These are phyloP conservation scores for Halcyon leucocephala DNA, from an alignment of 2,797 vertebrate genomes.

Conservation along the genomic window DNA sequence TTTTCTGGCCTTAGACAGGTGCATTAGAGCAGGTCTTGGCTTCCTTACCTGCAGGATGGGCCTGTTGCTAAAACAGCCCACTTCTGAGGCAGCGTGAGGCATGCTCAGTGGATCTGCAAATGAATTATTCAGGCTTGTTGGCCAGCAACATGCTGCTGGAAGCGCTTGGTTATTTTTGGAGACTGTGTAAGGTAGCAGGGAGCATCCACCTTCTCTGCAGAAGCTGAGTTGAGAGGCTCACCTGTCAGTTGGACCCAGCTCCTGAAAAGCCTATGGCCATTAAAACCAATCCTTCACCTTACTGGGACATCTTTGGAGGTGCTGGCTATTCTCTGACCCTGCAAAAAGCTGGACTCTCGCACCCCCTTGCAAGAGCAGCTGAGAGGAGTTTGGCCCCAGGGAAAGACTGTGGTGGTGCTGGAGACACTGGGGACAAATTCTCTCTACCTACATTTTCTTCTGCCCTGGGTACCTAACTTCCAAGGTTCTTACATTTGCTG, in stretches of 20 bases:
- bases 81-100: neutral
- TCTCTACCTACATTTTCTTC: neutral
- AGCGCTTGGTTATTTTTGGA: neutral
- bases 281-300: neutral
- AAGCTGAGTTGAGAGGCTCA: neutral
- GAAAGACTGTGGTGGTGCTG: neutral
- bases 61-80: neutral
- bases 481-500: neutral
- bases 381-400: neutral
- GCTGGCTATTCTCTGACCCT: neutral
- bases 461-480: neutral
- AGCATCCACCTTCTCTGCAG: neutral
- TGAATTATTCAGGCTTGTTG: neutral
- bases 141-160: neutral
- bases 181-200: fast-evolving
- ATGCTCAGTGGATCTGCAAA: neutral
- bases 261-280: fast-evolving
- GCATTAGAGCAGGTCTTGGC: neutral
- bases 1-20: neutral
- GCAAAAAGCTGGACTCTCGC: neutral
- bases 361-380: neutral
- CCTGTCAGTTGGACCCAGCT: neutral
- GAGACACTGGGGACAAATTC: neutral
- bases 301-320: neutral
- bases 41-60: neutral